Evolutionary conservation across 1,140 invertebrate genomes (phyloP).

Genomic region (Papilio helenus): DNA sequence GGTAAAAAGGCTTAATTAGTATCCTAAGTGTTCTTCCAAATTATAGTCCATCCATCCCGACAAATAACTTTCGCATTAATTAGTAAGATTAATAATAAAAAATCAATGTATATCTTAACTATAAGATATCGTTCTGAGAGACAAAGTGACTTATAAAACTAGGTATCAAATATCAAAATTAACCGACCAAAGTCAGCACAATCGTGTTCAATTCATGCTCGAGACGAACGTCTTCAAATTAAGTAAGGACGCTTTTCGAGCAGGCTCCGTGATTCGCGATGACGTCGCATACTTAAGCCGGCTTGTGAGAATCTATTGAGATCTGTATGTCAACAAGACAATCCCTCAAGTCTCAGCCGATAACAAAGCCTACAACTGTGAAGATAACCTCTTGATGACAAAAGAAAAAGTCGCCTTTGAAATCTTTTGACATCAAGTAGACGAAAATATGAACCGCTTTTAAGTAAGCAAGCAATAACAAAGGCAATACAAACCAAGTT

Average conservation of each 20-base stretch:
- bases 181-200: background rate
- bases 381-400: slow-evolving; percentile 31
- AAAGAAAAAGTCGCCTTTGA: slow-evolving; percentile 25
- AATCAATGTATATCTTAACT: too few species aligned
- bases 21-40: too few species aligned
- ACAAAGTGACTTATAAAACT: background rate
- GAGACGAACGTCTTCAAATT: slow-evolving; percentile 14
- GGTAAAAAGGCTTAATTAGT: too few species aligned
- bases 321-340: slow-evolving; percentile 31
- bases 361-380: slow-evolving; percentile 34
- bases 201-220: background rate
- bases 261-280: slow-evolving; percentile 21
- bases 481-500: too few species aligned
- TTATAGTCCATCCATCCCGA: too few species aligned
- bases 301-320: slow-evolving; percentile 16
- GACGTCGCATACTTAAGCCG: slow-evolving; percentile 23
- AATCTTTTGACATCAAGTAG: background rate
- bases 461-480: too few species aligned
- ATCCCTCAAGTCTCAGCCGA: slow-evolving; percentile 18
- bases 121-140: too few species aligned
- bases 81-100: too few species aligned
- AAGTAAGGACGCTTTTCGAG: slow-evolving; percentile 29
- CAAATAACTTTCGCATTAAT: too few species aligned
- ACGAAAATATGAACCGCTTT: background rate
- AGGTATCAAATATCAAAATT: background rate